phyloP scores from a whole-genome alignment of 2,888 invertebrate species.

The Sabatieria punctata region DNA sequence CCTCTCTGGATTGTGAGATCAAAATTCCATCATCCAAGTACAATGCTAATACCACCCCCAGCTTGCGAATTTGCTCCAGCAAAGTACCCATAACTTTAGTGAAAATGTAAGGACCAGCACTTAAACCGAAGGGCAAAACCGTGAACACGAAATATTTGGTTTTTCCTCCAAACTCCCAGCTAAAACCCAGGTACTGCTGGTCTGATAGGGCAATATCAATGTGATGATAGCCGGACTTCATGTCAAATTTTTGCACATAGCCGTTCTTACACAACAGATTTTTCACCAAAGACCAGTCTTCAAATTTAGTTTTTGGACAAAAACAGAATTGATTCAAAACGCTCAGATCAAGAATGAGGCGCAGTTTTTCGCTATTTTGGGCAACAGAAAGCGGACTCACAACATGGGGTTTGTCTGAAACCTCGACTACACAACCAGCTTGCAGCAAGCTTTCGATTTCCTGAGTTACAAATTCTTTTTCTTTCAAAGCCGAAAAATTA shows the following conservation, averaged over 20 bases:
- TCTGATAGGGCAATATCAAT: neutral
- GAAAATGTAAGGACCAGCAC: neutral
- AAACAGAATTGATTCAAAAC: neutral
- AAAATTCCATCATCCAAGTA: no score
- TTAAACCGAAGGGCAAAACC: no score
- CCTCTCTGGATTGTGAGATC: no score
- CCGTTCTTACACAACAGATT: neutral
- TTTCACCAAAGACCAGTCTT: neutral
- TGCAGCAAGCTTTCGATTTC: neutral
- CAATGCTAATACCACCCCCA: no score
- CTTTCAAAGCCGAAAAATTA: no score
- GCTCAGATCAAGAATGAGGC: slow-evolving; percentile 1
- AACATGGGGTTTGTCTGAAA: neutral
- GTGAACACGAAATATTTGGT: slow-evolving; percentile 1
- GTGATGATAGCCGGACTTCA: slow-evolving; percentile 4
- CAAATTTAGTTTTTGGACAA: neutral
- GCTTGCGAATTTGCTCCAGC: no score
- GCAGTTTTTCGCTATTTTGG: neutral
- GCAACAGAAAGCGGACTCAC: slow-evolving; percentile 3
- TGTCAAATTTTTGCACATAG: neutral
- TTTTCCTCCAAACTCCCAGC: neutral
- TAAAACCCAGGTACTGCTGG: neutral
- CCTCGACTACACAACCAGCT: neutral
- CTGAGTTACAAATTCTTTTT: no score
- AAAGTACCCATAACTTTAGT: neutral